Base-by-base conservation (phyloP, 2,888 invertebrate species). In the Notodonta dromedarius region DNA sequence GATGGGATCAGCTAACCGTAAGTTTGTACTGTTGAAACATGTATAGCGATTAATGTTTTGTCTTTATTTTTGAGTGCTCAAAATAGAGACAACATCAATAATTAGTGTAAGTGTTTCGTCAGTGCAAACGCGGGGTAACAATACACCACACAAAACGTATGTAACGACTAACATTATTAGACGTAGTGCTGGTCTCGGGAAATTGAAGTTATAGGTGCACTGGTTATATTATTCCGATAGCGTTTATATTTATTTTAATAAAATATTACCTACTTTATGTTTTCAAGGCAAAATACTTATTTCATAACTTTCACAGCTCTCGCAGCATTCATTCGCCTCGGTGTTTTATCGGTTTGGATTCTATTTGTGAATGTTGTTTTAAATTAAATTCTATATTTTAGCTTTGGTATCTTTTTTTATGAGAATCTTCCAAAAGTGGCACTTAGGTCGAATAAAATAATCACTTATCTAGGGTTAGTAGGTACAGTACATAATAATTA, bases 391-490 rank as follows among this genome's bases (percentile, higher is more conserved):
- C 67, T 64, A 59, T 58, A 69, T 65, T 62, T 53, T 59, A 60
- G 62, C 63, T 69, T 74, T 74, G 65, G 70, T 73, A 66, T 63
- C 67, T 69, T 73, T 70, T n/a, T 67, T 60, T 70, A 70, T 60
- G 63, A 72, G 63, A 76, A 73, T 74, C 73, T 74, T 77, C 67
- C 70, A 76, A 77, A 78, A 82, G 80, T 83, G 80, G 83, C 84
- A 84, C 80, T 81, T 82, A 74, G 80, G 78, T 80, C 68, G 68
- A 74, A 76, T 74, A 71, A 75, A 78, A 69, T 70, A 69, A 71
- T 71, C 58, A 63, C 67, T 75, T 77, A 79, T 59, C 67, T 69
- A 67, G 59, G 69, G 71, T 66, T 24, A 24, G 24, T 24, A 24
- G 24, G 24, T 24, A 24, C 24, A 70, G 59, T 58, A 55, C 51